Base-by-base conservation (phyloP, 2,888 invertebrate species). In the Macaria notata region DNA sequence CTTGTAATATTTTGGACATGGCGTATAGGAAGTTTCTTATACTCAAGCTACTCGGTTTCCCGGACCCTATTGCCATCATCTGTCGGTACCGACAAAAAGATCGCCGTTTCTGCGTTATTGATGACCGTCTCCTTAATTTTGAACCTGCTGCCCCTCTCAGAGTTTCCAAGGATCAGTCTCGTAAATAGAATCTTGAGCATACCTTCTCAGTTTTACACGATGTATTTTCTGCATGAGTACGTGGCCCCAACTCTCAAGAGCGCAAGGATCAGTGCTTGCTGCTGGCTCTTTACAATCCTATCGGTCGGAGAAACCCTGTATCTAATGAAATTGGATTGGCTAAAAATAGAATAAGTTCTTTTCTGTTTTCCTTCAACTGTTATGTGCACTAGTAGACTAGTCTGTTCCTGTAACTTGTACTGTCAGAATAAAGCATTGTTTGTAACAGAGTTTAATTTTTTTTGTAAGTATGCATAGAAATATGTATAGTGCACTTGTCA, bases 161-260 rank as follows among this genome's bases (percentile, higher is more conserved):
- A 62, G 41, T 62, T 39, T 31, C 84, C 83, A 0, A 68, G 73
- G 9, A 56, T 81, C 31, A 81, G 79, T 36, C 65, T 85, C 29
- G 68, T 66, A 3, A 77, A 69, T 54, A 75, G 73, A 3, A 49
- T 84, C 3, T 6, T 76, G 8, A 73, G 75, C 39, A 68, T 81
- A 8, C 83, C 82, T 3, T 72, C 81, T 0, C 80, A 81, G 56
- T 55, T 72, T 0, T 72, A 74, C 46, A 72, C 76, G 0, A 56
- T 81, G 6, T 73, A 76, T 52, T 74, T 78, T 42, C 59, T 79
- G 0, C 72, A 81, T 49, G 65, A 56, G 33, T 78, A 76, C 42
- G 52, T 81, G 1, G 70, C 64, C 0, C 69, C 33, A 6, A 36
- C 33, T 6, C 4, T 36, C 7, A 36, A 36, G 7, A 36, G 33